Evolutionary conservation across 2,113 vertebrate genomes (phyloP).

Genomic region (Poecile atricapillus): DNA sequence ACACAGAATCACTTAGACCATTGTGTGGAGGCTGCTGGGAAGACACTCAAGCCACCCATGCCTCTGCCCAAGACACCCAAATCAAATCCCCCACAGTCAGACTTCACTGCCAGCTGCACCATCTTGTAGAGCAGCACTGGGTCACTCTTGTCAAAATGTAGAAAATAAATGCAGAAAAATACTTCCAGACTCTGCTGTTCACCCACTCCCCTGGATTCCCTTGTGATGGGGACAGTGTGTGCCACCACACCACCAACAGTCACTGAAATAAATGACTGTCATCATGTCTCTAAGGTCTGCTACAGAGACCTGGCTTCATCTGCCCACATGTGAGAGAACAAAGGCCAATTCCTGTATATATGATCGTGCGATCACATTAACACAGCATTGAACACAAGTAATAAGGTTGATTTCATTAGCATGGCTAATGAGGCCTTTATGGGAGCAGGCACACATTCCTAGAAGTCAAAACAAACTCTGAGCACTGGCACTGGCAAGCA

Average conservation of each 20-base stretch:
- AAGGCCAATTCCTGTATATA: background rate
- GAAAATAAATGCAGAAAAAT: background rate
- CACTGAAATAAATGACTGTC: background rate
- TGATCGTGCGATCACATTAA: rapidly evolving
- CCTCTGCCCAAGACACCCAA: background rate
- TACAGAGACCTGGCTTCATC: background rate
- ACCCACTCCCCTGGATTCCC: background rate
- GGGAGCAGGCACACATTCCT: background rate
- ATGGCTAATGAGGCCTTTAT: background rate
- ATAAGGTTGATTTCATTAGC: background rate
- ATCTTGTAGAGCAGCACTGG: background rate
- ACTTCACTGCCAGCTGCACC: background rate
- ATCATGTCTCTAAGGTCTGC: background rate
- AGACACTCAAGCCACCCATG: rapidly evolving
- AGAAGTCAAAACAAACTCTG: background rate
- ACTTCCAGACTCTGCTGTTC: background rate
- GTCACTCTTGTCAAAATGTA: background rate
- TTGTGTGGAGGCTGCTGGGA: background rate
- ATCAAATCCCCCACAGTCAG: background rate
- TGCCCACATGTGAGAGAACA: background rate
- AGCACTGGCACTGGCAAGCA: background rate
- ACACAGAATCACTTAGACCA: rapidly evolving
- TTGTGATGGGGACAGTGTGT: background rate
- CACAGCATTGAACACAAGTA: background rate
- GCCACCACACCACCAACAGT: background rate